Evolutionary conservation across 2,113 vertebrate genomes (phyloP).

Genomic region (Tragelaphus strepsiceros): DNA sequence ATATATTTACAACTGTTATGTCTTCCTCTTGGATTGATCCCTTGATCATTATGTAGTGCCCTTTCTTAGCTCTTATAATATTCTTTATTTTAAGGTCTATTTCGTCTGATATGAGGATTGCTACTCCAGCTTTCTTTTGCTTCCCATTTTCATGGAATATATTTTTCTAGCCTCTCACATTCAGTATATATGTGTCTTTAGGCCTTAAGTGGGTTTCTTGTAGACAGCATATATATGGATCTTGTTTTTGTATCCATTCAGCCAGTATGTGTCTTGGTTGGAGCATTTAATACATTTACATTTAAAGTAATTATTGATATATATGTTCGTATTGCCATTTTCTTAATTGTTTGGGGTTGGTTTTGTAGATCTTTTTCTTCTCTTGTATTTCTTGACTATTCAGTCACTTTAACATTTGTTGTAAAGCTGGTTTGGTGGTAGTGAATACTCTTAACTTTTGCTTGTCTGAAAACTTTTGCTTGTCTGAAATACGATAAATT

Average conservation of each 20-base stretch:
- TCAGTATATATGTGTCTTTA: background rate
- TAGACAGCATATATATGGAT: background rate
- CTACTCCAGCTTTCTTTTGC: background rate
- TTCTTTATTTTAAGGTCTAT: background rate
- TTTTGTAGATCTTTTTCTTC: background rate
- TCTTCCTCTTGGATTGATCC: background rate
- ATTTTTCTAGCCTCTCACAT: background rate
- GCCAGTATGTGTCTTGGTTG: background rate
- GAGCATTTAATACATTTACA: background rate
- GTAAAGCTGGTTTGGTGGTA: background rate
- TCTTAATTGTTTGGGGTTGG: background rate
- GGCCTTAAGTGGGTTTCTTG: background rate
- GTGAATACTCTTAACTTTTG: background rate
- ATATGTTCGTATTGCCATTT: background rate
- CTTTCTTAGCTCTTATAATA: background rate
- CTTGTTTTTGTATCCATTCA: background rate
- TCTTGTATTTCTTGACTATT: background rate
- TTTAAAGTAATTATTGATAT: background rate
- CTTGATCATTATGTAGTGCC: background rate
- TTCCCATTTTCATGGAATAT: background rate
- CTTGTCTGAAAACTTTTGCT: background rate
- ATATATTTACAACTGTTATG: background rate
- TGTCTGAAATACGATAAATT: background rate
- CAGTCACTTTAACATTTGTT: background rate
- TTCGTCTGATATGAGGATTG: background rate